A percentile compares a stretch with the other conserved stretches of the same genome.
Evolutionary conservation across 2,797 vertebrate species (phyloP).

Genomic region (Emys orbicularis): DNA sequence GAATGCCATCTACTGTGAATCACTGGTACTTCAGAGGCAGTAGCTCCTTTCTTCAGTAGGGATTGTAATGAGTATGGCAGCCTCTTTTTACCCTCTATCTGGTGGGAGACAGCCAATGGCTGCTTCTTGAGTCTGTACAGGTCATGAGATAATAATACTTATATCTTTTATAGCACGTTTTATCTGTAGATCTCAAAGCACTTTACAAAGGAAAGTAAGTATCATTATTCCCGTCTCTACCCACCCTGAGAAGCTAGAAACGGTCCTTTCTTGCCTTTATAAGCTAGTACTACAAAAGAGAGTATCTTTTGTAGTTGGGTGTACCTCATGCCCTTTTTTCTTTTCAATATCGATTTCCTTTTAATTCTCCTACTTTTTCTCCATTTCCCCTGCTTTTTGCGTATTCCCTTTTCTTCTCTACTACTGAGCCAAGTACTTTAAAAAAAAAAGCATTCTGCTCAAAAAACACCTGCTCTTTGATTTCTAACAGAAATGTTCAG

Average conservation of each 20-base stretch:
- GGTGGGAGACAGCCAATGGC: neutral
- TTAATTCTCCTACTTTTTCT: neutral
- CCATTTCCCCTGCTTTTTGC: neutral
- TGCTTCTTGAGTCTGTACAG: neutral
- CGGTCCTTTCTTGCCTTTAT: neutral
- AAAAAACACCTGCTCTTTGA: neutral
- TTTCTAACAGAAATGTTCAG: neutral
- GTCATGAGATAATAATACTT: neutral
- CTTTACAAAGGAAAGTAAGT: neutral
- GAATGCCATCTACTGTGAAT: neutral
- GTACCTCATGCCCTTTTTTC: neutral
- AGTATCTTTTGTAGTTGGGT: neutral
- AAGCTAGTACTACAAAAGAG: neutral
- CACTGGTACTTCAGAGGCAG: neutral
- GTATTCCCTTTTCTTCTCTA: neutral
- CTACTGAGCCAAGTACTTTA: neutral
- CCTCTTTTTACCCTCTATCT: neutral
- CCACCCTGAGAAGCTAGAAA: neutral
- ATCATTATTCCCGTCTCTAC: neutral
- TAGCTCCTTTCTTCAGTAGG: neutral
- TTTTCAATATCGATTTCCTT: neutral
- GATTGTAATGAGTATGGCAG: neutral
- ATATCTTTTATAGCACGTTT: neutral
- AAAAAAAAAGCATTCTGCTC: neutral
- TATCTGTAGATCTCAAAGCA: neutral